phyloP scores from a whole-genome alignment of 2,888 invertebrate species.

The Esperia sulphurella region DNA sequence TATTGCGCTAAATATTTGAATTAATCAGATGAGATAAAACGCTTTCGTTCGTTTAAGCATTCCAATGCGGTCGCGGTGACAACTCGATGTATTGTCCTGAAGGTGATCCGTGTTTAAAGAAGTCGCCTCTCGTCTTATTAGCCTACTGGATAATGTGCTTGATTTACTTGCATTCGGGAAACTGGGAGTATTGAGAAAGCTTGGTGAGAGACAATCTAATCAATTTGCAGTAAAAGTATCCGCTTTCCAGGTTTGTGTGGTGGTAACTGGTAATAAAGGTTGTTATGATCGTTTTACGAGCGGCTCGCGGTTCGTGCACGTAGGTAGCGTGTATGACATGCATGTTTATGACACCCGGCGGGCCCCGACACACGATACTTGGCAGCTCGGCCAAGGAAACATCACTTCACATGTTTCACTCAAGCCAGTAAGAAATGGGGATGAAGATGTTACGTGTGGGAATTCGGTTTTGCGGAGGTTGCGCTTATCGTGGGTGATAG shows the following conservation, averaged over 20 bases:
- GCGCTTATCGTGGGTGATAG: not conserved
- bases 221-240: slow-evolving; percentile 28
- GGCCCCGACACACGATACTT: slow-evolving; percentile 68
- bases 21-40: slow-evolving; percentile 78
- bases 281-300: slow-evolving; percentile 61
- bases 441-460: slow-evolving; percentile 62
- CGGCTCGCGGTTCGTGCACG: slow-evolving; percentile 40
- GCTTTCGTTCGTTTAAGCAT: slow-evolving; percentile 70
- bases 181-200: slow-evolving; percentile 3
- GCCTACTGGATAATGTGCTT: slow-evolving; percentile 2
- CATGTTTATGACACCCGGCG: slow-evolving; percentile 64
- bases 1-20: slow-evolving; percentile 78
- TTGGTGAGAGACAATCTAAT: slow-evolving; percentile 18
- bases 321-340: slow-evolving; percentile 61
- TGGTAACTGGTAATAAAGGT: slow-evolving; percentile 37
- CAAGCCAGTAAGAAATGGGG: slow-evolving; percentile 51
- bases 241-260: slow-evolving; percentile 29
- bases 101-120: slow-evolving; percentile 50
- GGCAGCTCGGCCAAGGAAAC: slow-evolving; percentile 55
- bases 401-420: slow-evolving; percentile 58
- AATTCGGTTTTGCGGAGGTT: slow-evolving; percentile 34
- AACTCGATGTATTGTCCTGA: slow-evolving; percentile 75
- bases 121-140: slow-evolving; percentile 52
- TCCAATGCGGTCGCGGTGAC: slow-evolving; percentile 74
- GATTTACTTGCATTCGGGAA: not conserved